Conservation (phyloP, 2,797 vertebrate species). For the Coranthus polyacanthus region DNA sequence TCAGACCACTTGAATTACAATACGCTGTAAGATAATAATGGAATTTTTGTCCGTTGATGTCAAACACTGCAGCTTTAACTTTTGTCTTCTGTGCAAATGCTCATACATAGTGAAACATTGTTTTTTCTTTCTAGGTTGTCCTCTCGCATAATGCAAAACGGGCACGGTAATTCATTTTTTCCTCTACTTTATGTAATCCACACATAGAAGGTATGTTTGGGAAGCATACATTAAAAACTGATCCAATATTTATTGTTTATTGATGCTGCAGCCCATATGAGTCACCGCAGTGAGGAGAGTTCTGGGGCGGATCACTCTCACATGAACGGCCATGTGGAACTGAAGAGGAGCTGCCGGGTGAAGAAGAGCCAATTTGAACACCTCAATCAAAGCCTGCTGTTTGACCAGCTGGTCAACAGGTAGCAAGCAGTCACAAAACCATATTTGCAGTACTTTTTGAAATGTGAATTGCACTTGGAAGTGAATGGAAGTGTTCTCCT, state of each 20-base stretch:
- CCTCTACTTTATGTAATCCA: background rate
- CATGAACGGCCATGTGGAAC: conserved; percentile 96
- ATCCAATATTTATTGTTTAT: conserved; percentile 32
- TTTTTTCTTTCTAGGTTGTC: conserved; percentile 89
- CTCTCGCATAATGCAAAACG: conserved; percentile 94
- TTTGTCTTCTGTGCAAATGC: conserved; percentile 5
- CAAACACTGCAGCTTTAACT: no score
- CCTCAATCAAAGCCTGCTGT: conserved; percentile 98
- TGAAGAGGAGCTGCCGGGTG: conserved; percentile 95
- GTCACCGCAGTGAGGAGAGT: conserved; percentile 91
- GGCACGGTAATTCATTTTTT: conserved; percentile 86
- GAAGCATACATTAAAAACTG: background rate
- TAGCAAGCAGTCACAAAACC: conserved; percentile 64
- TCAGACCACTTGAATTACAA: no score
- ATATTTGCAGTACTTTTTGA: background rate
- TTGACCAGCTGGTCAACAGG: conserved; percentile 99
- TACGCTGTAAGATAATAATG: no score
- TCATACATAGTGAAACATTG: background rate
- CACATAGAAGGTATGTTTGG: background rate
- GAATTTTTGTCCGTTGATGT: no score
- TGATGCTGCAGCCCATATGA: conserved; percentile 89
- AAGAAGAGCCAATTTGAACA: conserved; percentile 98
- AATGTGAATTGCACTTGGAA: no score
- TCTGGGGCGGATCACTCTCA: conserved; percentile 91
- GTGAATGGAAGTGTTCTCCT: background rate